Evolutionary conservation across 2,797 vertebrate species (phyloP).

Genomic region (Urocyon cinereoargenteus): DNA sequence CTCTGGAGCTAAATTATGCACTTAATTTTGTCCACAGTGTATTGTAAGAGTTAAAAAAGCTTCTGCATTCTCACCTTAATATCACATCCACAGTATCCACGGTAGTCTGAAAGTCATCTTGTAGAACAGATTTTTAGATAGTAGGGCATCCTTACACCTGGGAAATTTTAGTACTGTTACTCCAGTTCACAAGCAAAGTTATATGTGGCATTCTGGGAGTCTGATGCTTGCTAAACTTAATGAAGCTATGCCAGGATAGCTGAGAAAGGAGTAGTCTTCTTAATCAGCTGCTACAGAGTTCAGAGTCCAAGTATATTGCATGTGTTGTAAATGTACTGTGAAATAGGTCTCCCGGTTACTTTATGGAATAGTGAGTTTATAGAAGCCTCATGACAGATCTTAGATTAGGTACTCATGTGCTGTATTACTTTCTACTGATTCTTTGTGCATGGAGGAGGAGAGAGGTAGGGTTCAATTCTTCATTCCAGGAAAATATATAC

Average conservation of each 20-base stretch:
- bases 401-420: neutral
- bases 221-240: conserved; percentile 19
- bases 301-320: conserved; percentile 53
- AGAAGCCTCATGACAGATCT: conserved; percentile 1
- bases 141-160: neutral
- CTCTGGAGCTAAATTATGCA: conserved; percentile 18
- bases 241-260: neutral
- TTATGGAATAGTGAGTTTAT: conserved; percentile 44
- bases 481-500: neutral
- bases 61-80: neutral
- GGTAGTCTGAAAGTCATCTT: neutral
- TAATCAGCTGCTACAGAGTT: conserved; percentile 54
- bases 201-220: conserved; percentile 53
- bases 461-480: neutral
- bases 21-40: neutral
- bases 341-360: conserved; percentile 31
- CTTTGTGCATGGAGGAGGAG: neutral
- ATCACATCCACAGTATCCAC: neutral
- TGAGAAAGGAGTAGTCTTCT: conserved; percentile 2
- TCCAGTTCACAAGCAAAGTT: conserved; percentile 35
- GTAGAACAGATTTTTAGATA: conserved; percentile 9
- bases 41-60: neutral
- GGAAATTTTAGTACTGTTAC: conserved; percentile 47
- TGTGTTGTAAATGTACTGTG: conserved; percentile 41
- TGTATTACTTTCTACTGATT: conserved; percentile 9